Evolutionary conservation across 2,797 vertebrate species (phyloP).

Genomic region (Anguilla anguilla): DNA sequence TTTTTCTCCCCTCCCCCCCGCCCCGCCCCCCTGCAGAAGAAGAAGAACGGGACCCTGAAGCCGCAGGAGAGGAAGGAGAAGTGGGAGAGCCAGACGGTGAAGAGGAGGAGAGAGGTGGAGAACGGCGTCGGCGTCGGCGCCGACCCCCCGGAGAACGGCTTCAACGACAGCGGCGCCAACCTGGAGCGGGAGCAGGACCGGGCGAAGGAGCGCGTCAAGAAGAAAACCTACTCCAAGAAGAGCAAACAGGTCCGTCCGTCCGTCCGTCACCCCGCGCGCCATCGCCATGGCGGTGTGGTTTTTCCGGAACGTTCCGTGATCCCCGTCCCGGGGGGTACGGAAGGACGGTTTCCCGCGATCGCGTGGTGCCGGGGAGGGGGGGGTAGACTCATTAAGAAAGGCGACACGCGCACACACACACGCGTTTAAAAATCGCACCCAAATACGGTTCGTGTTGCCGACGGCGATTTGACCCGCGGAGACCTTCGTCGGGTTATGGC

Average conservation of each 20-base stretch:
- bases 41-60: constrained; percentile 88
- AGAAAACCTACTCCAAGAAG: constrained; percentile 88
- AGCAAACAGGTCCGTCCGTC: constrained; percentile 83
- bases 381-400: background rate
- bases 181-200: constrained; percentile 82
- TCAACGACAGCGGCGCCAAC: constrained; percentile 78
- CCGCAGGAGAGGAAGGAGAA: constrained; percentile 85
- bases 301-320: background rate
- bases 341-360: background rate
- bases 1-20: constrained; percentile 4
- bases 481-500: background rate
- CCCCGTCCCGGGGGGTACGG: background rate
- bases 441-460: background rate
- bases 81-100: constrained; percentile 74
- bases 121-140: constrained; percentile 76
- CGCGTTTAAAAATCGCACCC: background rate
- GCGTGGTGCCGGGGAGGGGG: too few species aligned
- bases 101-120: constrained; percentile 82
- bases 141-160: constrained; percentile 83
- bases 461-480: background rate
- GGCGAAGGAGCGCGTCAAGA: constrained; percentile 85
- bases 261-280: too few species aligned
- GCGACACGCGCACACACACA: background rate
- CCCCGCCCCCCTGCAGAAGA: constrained; percentile 67
- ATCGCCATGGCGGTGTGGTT: background rate